Percentiles rank a stretch among this genome's conserved stretches.
phyloP scores from a whole-genome alignment of 53 echinoderm and acorn worm genomes.

The Stichopus horrens region DNA sequence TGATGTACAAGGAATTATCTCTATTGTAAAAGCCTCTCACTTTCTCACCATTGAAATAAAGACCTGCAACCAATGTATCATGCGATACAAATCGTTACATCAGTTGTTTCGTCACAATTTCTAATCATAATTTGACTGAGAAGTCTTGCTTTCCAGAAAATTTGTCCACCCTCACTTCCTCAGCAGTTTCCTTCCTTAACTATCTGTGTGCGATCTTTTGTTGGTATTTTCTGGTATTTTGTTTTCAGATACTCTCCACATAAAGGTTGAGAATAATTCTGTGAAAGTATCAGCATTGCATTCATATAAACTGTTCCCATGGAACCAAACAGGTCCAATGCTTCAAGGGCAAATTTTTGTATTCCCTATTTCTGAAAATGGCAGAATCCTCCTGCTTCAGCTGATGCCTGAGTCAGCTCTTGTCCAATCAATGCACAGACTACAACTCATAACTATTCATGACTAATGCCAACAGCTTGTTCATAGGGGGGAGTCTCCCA shows the following conservation, averaged over 20 bases:
- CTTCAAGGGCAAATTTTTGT: not conserved
- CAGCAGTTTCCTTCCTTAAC: constrained; percentile 25
- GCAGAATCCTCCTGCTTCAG: not conserved
- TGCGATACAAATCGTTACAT: too few relatives aligned
- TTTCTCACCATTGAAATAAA: too few relatives aligned
- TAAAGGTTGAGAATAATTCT: too few relatives aligned
- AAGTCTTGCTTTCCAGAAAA: not conserved
- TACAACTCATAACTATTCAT: not conserved
- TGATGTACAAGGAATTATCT: too few relatives aligned
- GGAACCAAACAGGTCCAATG: too few relatives aligned
- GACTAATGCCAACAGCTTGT: not conserved
- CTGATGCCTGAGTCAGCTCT: constrained; percentile 17
- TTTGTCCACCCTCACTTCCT: not conserved
- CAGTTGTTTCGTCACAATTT: not conserved
- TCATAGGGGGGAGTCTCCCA: not conserved
- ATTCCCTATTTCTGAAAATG: constrained; percentile 1
- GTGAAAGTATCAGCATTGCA: too few relatives aligned
- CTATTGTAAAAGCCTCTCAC: too few relatives aligned
- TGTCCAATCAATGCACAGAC: constrained; percentile 2
- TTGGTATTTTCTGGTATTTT: not conserved
- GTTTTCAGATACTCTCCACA: too few relatives aligned
- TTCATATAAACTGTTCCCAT: too few relatives aligned
- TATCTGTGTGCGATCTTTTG: not conserved
- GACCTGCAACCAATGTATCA: too few relatives aligned
- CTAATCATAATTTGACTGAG: not conserved